A percentile compares a stretch with the other conserved stretches of the same genome.
Evolutionary conservation across 2,888 invertebrate genomes (phyloP).

Genomic region (Adelphocoris suturalis): DNA sequence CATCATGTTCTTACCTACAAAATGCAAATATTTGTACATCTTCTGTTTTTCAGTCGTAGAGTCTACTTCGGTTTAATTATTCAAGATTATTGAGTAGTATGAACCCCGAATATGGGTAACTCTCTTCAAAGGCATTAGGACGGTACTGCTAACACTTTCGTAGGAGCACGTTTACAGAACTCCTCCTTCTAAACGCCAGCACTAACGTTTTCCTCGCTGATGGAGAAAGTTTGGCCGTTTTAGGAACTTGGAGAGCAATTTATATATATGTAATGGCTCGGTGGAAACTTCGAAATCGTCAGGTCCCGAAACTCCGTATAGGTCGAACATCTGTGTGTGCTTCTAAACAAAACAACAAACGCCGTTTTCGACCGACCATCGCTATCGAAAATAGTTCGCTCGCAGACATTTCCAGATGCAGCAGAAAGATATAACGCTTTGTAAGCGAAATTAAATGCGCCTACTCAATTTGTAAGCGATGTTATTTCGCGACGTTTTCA

Average conservation of each 20-base stretch:
- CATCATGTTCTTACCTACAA: too few species aligned
- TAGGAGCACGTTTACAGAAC: not conserved
- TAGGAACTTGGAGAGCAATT: not conserved
- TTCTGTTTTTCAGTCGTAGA: too few species aligned
- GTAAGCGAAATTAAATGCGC: too few species aligned
- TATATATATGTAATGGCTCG: not conserved
- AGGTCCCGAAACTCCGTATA: not conserved
- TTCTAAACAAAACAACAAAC: not conserved
- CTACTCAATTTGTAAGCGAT: too few species aligned
- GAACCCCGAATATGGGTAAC: not conserved
- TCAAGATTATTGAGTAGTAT: too few species aligned
- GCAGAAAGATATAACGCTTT: too few species aligned
- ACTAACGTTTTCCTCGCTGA: not conserved
- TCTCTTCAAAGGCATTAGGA: not conserved
- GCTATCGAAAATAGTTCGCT: not conserved
- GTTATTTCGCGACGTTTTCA: too few species aligned
- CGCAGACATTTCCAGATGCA: too few species aligned
- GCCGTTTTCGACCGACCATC: not conserved
- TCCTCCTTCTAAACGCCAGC: not conserved
- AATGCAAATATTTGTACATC: too few species aligned
- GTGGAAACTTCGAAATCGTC: conserved; percentile 18
- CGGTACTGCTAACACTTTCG: not conserved
- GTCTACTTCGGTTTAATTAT: too few species aligned
- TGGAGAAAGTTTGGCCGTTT: conserved; percentile 5
- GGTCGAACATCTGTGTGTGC: not conserved